phyloP scores from a whole-genome alignment of 2,888 invertebrate species.

The Eupithecia inturbata region DNA sequence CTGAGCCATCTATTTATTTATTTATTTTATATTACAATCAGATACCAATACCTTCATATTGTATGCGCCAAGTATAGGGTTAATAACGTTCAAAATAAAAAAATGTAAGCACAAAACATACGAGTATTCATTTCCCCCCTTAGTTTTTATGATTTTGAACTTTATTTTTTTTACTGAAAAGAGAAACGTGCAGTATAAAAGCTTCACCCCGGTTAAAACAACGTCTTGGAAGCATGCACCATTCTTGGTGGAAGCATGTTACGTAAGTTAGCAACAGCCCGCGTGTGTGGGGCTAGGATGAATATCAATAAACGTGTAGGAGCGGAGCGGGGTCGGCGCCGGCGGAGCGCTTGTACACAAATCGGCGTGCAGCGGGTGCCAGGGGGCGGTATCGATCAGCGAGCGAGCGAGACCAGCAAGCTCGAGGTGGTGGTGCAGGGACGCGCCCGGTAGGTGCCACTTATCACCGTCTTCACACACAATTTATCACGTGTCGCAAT shows the following conservation, averaged over 20 bases:
- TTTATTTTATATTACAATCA: too few relatives aligned
- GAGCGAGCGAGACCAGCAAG: conserved; percentile 45
- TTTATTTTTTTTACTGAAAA: too few relatives aligned
- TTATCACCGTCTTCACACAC: conserved; percentile 80
- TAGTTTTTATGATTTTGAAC: too few relatives aligned
- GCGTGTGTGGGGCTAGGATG: conserved; percentile 45
- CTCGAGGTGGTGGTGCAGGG: conserved; percentile 46
- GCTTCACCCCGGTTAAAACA: conserved; percentile 9
- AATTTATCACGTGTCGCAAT: conserved; percentile 79
- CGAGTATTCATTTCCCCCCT: too few relatives aligned
- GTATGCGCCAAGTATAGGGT: too few relatives aligned
- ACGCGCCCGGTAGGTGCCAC: conserved; percentile 66
- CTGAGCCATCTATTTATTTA: too few relatives aligned
- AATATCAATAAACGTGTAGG: conserved; percentile 52
- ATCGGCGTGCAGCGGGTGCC: conserved; percentile 58
- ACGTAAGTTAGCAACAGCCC: conserved; percentile 34
- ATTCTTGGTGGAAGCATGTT: conserved; percentile 32
- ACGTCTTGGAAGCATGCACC: conserved; percentile 31
- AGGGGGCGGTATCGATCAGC: conserved; percentile 61
- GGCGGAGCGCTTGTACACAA: conserved; percentile 54
- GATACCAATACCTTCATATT: neutral
- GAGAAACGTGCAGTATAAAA: neutral
- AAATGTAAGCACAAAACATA: too few relatives aligned
- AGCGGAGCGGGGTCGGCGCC: conserved; percentile 42
- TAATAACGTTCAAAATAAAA: neutral